phyloP scores from a whole-genome alignment of 1,140 invertebrate species.

The Hormaphis cornu region DNA sequence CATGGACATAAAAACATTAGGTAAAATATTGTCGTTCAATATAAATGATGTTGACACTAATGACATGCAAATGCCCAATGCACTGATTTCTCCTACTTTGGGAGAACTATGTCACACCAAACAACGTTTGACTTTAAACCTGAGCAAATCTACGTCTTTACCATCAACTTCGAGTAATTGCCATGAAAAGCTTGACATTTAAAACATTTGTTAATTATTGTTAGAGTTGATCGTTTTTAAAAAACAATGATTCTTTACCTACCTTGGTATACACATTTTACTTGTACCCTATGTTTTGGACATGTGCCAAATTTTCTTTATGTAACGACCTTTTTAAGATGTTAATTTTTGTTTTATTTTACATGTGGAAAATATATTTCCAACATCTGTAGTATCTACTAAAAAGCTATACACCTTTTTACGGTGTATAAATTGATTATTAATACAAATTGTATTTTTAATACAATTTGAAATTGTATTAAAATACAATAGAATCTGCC shows the following conservation, averaged over 20 bases:
- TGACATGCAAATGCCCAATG: neutral
- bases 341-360: neutral
- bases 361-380: neutral
- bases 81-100: slow-evolving; percentile 40
- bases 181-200: neutral
- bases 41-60: neutral
- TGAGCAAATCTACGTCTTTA: slow-evolving; percentile 46
- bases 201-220: neutral
- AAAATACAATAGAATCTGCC: neutral
- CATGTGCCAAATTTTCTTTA: slow-evolving; percentile 10
- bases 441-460: neutral
- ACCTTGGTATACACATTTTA: neutral
- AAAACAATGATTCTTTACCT: neutral
- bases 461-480: neutral
- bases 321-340: neutral
- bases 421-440: neutral
- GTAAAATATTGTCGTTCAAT: slow-evolving; percentile 13
- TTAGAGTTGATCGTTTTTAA: neutral
- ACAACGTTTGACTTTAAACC: slow-evolving; percentile 59
- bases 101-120: slow-evolving; percentile 65
- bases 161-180: neutral
- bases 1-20: slow-evolving; percentile 25
- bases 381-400: neutral
- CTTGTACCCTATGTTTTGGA: neutral
- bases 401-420: neutral